A percentile compares a stretch with the other conserved stretches of the same genome.
Conservation (phyloP, 2,797 vertebrate species). For the Rhinoraja longicauda region DNA sequence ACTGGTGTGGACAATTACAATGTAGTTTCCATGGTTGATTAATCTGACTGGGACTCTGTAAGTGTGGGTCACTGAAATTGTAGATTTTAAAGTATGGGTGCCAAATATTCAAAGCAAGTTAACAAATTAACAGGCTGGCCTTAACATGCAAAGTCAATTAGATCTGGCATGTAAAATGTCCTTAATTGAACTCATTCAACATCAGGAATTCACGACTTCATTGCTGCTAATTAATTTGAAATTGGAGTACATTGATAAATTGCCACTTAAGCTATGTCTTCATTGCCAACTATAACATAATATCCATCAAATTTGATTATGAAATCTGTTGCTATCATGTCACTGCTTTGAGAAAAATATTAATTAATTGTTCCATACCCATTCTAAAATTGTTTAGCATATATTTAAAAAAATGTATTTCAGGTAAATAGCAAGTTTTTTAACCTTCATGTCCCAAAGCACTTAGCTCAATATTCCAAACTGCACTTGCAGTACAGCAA, state of each 20-base stretch:
- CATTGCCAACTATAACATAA: background rate
- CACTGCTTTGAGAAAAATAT: background rate
- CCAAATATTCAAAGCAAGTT: background rate
- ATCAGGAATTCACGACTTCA: background rate
- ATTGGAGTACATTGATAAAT: background rate
- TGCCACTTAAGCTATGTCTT: background rate
- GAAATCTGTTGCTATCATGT: background rate
- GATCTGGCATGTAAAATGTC: background rate
- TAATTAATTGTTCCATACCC: background rate
- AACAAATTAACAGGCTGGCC: background rate
- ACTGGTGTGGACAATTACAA: background rate
- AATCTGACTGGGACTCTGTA: background rate
- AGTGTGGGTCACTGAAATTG: background rate
- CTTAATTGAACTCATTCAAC: constrained; percentile 18
- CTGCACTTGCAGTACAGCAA: too few species aligned
- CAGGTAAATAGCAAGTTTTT: too few species aligned
- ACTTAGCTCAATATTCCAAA: too few species aligned
- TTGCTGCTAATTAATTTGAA: constrained; percentile 19
- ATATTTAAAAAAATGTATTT: background rate
- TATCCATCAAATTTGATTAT: background rate
- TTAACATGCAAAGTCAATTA: constrained; percentile 28
- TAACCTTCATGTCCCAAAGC: too few species aligned
- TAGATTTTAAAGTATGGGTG: background rate
- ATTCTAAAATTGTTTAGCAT: background rate
- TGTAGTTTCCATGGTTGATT: background rate